Conservation (phyloP, 1,140 invertebrate genomes). For the Marisa cornuarietis region DNA sequence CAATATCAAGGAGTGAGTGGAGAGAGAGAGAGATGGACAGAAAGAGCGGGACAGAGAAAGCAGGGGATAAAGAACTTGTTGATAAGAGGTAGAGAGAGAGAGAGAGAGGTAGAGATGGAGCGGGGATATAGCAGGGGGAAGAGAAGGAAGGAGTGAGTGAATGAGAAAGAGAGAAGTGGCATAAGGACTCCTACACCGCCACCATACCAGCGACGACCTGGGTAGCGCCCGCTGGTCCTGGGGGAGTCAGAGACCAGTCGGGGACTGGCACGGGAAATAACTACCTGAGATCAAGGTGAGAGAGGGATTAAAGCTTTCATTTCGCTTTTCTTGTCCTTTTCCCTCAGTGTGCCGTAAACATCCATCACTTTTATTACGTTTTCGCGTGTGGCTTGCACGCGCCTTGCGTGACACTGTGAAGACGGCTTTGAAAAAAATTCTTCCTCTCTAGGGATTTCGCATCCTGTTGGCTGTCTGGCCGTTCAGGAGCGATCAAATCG, state of each 20-base stretch:
- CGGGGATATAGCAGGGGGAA: no score
- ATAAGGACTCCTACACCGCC: neutral
- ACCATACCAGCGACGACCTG: neutral
- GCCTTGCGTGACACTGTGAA: no score
- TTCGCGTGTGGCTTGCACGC: neutral
- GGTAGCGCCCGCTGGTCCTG: neutral
- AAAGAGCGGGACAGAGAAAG: neutral
- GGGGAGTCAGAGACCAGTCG: neutral
- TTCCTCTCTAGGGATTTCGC: no score
- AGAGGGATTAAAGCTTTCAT: conserved; percentile 1
- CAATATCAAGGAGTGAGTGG: neutral
- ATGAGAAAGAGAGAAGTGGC: neutral
- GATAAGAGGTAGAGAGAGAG: neutral
- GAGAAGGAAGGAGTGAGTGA: neutral
- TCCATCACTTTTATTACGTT: conserved; percentile 8
- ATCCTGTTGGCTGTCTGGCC: no score
- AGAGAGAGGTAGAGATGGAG: no score
- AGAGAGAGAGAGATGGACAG: neutral
- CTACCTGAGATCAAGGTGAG: neutral
- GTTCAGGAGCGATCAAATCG: no score
- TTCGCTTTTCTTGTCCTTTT: neutral
- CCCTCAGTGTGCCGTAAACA: neutral
- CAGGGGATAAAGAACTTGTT: neutral
- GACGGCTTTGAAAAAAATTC: no score
- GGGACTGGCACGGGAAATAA: neutral